Evolutionary conservation across 2,113 vertebrate genomes (phyloP), one percentile per base, ranked within the genome.

Genomic region (Leuciscus idus): DNA sequence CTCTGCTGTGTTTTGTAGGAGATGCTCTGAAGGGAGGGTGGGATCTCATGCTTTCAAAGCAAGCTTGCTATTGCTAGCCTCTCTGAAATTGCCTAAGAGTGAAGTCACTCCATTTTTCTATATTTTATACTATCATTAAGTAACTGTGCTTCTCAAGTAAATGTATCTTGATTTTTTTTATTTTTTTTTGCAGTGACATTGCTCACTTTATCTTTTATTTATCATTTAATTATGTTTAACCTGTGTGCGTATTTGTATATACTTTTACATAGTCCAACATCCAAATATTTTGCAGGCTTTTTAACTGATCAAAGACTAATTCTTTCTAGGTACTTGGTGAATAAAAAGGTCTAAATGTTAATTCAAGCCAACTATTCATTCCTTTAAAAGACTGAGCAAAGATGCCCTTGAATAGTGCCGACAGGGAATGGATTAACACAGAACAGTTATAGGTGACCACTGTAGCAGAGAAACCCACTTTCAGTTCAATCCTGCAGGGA

Each of bases 371-470:
- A n/a, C 39, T 74, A 23, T 74, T 46, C 1, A 39, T 74, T 74
- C 1, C 19, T 74, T 74, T 74, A 48, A 48, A 74, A 46, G 17
- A 26, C 55, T 23, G 30, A 39, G 10, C 2, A 13, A 59, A 61
- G 68, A 57, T 30, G 26, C 61, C 13, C n/a, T 84, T 75, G 4
- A 79, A 30, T 64, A 30, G 30, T 30, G 64, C 23, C 23, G 50
- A 30, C 19, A 33, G 36, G 9, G 48, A 79, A 79, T 77, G 52
- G 52, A 66, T 85, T 85, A 21, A 81, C 50, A 73, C 2, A 13
- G 23, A 23, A 36, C 23, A 80, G 77, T 80, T 39, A 80, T 28
- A 62, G 78, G 55, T 64, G 76, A 74, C 46, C 75, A 52, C 66
- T 43, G 77, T 26, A 68, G 57, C 57, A 30, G 76, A 52, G 39